Percentiles rank a stretch among this genome's conserved stretches.
Conservation (phyloP, 2,797 vertebrate species). For the Cygnus olor region DNA sequence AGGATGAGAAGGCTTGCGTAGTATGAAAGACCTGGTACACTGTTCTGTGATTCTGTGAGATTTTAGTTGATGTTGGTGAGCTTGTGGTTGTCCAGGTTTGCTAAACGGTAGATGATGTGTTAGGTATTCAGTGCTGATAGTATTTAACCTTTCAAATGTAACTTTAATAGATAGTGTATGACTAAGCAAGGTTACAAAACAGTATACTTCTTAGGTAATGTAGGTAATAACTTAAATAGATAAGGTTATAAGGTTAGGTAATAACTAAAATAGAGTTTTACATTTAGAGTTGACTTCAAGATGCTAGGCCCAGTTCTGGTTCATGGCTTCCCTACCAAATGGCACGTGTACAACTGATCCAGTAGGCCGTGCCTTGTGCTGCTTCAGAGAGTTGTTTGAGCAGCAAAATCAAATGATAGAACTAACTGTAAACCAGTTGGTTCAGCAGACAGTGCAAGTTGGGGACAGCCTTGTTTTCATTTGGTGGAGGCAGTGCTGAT, state of each 20-base stretch:
- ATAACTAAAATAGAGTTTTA: not conserved
- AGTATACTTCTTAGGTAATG: not conserved
- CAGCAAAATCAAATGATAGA: not conserved
- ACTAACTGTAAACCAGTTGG: not conserved
- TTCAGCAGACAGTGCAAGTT: not conserved
- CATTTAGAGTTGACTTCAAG: not conserved
- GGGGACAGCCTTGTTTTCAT: not conserved
- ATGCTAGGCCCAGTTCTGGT: not conserved
- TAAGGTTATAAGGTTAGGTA: no score
- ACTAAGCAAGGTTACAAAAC: rapidly evolving
- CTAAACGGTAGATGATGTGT: not conserved
- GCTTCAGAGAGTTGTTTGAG: not conserved
- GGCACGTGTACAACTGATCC: rapidly evolving
- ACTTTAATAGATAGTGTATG: not conserved
- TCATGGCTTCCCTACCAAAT: not conserved
- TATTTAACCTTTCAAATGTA: not conserved
- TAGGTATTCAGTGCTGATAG: not conserved
- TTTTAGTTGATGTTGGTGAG: not conserved
- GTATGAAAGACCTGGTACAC: not conserved
- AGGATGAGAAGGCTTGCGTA: rapidly evolving
- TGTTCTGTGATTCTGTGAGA: not conserved
- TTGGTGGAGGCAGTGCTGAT: not conserved
- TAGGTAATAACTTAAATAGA: no score
- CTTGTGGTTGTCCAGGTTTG: not conserved
- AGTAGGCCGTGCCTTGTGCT: not conserved